Percentiles rank a stretch among this genome's conserved stretches.
These are phyloP conservation scores for Drosophila mimetica DNA, from an alignment of 2,888 invertebrate genomes.

Conservation along the genomic window DNA sequence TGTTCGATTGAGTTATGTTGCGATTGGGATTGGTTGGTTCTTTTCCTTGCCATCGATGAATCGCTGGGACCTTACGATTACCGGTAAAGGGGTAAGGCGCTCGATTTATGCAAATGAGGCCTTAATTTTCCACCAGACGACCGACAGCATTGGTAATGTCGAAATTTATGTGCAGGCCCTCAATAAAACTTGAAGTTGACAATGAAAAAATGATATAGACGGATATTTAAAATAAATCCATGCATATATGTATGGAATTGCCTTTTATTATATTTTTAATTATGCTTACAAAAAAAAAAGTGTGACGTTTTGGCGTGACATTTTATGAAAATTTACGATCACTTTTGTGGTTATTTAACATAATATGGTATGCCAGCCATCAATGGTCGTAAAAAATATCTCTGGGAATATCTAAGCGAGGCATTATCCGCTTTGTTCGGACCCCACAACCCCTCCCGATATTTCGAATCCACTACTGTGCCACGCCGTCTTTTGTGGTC, in stretches of 20 bases:
- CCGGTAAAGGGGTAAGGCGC: slow-evolving; percentile 39
- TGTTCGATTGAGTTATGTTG: slow-evolving; percentile 63
- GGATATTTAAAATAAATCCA: slow-evolving; percentile 46
- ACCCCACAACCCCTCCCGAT: slow-evolving; percentile 13
- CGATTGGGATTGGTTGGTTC: slow-evolving; percentile 13
- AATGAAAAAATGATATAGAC: slow-evolving; percentile 24
- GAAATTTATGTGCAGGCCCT: slow-evolving; percentile 62
- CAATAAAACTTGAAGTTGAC: slow-evolving; percentile 44
- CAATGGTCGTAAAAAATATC: slow-evolving; percentile 39
- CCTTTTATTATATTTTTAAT: slow-evolving; percentile 64
- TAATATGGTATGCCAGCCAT: slow-evolving; percentile 54
- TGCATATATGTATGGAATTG: slow-evolving; percentile 44
- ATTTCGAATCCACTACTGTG: slow-evolving; percentile 57
- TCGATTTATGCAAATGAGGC: slow-evolving; percentile 68
- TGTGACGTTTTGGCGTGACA: slow-evolving; percentile 61
- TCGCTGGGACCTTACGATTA: slow-evolving; percentile 13
- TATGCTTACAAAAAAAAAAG: slow-evolving; percentile 52
- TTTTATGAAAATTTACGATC: slow-evolving; percentile 65
- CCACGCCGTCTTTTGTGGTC: slow-evolving; percentile 53
- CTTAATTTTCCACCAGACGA: slow-evolving; percentile 62
- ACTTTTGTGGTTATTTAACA: slow-evolving; percentile 67
- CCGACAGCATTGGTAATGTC: slow-evolving; percentile 53
- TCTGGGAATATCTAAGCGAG: slow-evolving; percentile 34
- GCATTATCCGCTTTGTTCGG: slow-evolving; percentile 43
- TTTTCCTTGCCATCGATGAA: slow-evolving; percentile 23